These are phyloP conservation scores for Caenorhabditis remanei DNA, from an alignment of 1,140 invertebrate genomes.

Conservation along the genomic window DNA sequence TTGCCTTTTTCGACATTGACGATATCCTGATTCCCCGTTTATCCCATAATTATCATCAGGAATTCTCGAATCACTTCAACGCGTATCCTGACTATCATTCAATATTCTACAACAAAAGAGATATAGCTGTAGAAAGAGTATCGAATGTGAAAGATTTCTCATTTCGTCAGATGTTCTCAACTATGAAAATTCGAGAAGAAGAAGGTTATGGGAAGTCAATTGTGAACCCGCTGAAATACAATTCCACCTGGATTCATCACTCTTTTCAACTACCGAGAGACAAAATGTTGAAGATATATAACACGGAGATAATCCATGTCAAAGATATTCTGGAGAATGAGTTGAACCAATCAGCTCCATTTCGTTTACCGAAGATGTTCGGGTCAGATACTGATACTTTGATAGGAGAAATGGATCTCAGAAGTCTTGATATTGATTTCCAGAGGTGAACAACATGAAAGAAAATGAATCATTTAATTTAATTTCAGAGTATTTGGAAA, in stretches of 20 bases:
- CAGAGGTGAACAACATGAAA: neutral
- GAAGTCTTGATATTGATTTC: neutral
- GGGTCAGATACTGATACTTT: neutral
- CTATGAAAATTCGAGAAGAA: slow-evolving; percentile 12
- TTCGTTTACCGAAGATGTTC: neutral
- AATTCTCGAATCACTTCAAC: slow-evolving; percentile 46
- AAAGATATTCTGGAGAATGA: neutral
- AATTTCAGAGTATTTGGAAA: neutral
- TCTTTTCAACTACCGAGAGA: slow-evolving; percentile 14
- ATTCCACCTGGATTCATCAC: slow-evolving; percentile 41
- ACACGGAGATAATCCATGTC: slow-evolving; percentile 27
- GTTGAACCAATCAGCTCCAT: neutral
- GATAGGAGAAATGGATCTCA: slow-evolving; percentile 2
- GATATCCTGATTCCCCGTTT: slow-evolving; percentile 55
- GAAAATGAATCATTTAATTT: neutral
- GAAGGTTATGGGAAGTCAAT: slow-evolving; percentile 18
- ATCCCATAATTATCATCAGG: slow-evolving; percentile 42
- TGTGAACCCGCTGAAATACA: slow-evolving; percentile 32
- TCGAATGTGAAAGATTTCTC: neutral
- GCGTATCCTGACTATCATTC: neutral
- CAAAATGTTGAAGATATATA: neutral
- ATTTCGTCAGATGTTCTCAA: slow-evolving; percentile 9
- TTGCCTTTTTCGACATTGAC: slow-evolving; percentile 57
- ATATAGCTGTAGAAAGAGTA: neutral
- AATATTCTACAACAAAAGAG: slow-evolving; percentile 22